Conservation (phyloP, 2,113 vertebrate genomes). For the Felis chaus region DNA sequence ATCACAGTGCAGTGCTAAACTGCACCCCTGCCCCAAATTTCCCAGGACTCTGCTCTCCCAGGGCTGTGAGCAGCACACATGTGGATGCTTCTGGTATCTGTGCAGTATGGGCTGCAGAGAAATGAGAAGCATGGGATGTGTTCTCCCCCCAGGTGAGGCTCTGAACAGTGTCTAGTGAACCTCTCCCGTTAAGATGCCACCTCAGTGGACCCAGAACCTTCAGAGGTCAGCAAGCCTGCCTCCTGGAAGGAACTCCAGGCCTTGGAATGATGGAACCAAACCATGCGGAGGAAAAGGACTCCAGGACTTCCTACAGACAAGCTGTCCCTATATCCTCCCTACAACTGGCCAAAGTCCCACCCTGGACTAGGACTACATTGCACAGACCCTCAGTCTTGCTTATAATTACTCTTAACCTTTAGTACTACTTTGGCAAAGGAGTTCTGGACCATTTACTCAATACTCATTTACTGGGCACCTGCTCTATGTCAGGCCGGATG, state of each 20-base stretch:
- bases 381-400: not conserved
- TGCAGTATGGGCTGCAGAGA: not conserved
- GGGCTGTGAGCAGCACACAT: rapidly evolving
- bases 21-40: not conserved
- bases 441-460: conserved; percentile 29
- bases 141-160: rapidly evolving
- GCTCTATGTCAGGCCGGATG: not conserved
- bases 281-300: not conserved
- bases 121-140: not conserved
- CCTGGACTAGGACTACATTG: not conserved
- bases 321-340: not conserved
- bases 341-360: not conserved
- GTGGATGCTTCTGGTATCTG: rapidly evolving
- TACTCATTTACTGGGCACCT: not conserved
- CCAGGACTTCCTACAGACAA: not conserved
- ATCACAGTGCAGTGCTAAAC: not conserved
- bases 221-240: not conserved
- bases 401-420: not conserved
- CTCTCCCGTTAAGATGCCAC: not conserved
- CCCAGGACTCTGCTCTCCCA: not conserved
- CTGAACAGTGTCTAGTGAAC: not conserved
- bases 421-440: conserved; percentile 32
- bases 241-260: not conserved
- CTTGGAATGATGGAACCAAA: too few relatives aligned
- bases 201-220: not conserved